These are phyloP conservation scores for Tetramorium parvispinum DNA, from an alignment of 1,140 invertebrate genomes.

Conservation along the genomic window DNA sequence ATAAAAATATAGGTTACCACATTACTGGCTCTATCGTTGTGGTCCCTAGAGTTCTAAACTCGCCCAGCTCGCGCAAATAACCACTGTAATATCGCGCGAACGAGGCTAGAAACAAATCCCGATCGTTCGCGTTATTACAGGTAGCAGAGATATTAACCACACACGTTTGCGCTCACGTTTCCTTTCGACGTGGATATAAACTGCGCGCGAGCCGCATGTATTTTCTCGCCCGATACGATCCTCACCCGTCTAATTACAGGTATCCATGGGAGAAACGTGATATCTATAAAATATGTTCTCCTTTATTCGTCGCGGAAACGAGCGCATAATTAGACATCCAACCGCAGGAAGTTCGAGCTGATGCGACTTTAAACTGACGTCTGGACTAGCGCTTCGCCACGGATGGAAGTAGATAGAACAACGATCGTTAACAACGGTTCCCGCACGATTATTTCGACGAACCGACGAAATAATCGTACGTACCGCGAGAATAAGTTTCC, in stretches of 20 bases:
- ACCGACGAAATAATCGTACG: constrained; percentile 41
- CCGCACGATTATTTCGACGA: neutral
- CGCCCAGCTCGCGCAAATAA: neutral
- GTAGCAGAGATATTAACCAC: constrained; percentile 36
- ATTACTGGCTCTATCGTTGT: neutral
- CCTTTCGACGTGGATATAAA: constrained; percentile 30
- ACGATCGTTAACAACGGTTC: constrained; percentile 25
- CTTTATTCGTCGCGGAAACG: constrained; percentile 53
- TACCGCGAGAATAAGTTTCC: constrained; percentile 36
- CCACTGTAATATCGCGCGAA: constrained; percentile 21
- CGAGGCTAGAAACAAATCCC: constrained; percentile 38
- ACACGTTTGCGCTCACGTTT: neutral
- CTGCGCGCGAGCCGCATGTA: constrained; percentile 2
- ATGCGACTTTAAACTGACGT: constrained; percentile 58
- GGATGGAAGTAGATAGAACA: constrained; percentile 22
- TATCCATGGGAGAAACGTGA: constrained; percentile 6
- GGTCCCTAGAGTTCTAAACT: constrained; percentile 2
- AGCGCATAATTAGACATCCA: constrained; percentile 54
- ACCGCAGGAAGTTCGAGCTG: constrained; percentile 39
- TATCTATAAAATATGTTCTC: constrained; percentile 44
- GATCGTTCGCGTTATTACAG: constrained; percentile 52
- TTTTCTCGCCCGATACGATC: neutral
- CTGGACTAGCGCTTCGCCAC: constrained; percentile 14
- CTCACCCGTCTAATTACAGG: constrained; percentile 35
- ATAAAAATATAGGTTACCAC: neutral